Conservation (phyloP, 2,888 invertebrate species). For the Pedicia rivosa region DNA sequence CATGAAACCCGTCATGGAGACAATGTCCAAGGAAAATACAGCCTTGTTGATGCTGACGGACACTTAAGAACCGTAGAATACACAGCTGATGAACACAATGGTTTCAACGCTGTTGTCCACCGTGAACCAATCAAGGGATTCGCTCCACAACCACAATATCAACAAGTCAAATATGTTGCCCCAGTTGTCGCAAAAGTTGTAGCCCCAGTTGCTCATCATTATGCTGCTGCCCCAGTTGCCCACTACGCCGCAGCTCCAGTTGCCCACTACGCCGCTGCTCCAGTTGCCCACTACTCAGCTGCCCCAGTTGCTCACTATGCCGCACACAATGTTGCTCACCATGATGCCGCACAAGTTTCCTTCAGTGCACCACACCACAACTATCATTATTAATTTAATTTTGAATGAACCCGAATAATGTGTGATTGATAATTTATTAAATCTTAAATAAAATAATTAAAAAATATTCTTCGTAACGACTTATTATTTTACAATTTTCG, state of each 20-base stretch:
- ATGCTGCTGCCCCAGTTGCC: slow-evolving; percentile 13
- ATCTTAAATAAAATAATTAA: too few species aligned
- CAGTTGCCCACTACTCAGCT: slow-evolving; percentile 2
- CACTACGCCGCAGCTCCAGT: slow-evolving; percentile 11
- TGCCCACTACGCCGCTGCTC: not conserved
- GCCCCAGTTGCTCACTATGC: slow-evolving; percentile 9
- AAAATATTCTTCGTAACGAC: too few species aligned
- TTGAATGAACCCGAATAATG: too few species aligned
- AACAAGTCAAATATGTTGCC: not conserved
- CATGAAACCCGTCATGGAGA: slow-evolving; percentile 35
- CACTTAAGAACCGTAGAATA: slow-evolving; percentile 35
- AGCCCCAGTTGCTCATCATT: not conserved
- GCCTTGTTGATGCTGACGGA: slow-evolving; percentile 36
- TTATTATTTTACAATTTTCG: too few species aligned
- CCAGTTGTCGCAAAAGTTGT: not conserved
- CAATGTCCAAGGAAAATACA: slow-evolving; percentile 34
- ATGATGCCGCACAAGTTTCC: slow-evolving; percentile 14
- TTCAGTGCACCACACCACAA: slow-evolving; percentile 12
- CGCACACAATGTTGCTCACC: slow-evolving; percentile 8
- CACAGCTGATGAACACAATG: slow-evolving; percentile 34
- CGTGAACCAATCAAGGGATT: slow-evolving; percentile 28
- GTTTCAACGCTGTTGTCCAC: slow-evolving; percentile 36
- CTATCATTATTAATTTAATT: slow-evolving; percentile 14
- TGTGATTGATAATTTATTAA: too few species aligned
- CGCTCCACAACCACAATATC: not conserved